These are phyloP conservation scores for Scaptomyza hsui DNA, from an alignment of 1,140 invertebrate species.

Conservation along the genomic window DNA sequence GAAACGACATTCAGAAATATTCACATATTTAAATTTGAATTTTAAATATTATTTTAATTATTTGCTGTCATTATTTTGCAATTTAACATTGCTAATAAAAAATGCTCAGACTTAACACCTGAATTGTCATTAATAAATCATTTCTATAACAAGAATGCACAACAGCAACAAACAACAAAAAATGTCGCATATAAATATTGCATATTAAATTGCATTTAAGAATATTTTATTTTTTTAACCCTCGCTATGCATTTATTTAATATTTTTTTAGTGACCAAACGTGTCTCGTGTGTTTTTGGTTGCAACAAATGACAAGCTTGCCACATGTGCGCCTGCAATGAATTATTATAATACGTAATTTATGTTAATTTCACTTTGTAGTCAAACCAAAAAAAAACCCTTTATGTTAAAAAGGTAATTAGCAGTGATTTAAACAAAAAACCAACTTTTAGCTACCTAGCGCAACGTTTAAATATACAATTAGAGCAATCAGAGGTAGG, in stretches of 20 bases:
- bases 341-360: slow-evolving; percentile 50
- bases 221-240: background rate
- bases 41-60: background rate
- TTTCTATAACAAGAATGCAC: background rate
- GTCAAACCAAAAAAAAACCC: slow-evolving; percentile 25
- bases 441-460: background rate
- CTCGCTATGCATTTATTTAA: slow-evolving; percentile 16
- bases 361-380: slow-evolving; percentile 42
- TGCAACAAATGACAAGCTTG: slow-evolving; percentile 37
- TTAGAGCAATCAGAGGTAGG: background rate
- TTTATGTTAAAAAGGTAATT: slow-evolving; percentile 33
- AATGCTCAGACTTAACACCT: background rate
- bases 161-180: background rate
- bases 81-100: background rate
- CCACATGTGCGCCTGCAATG: slow-evolving; percentile 28
- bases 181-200: background rate
- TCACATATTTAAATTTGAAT: too few species aligned
- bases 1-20: too few species aligned
- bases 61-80: background rate
- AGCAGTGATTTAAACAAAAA: slow-evolving; percentile 30
- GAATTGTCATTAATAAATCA: background rate
- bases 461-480: background rate
- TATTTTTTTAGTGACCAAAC: background rate
- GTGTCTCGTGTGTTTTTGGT: slow-evolving; percentile 6
- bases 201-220: slow-evolving; percentile 17